Base-by-base conservation (phyloP, 2,888 invertebrate species). In the Macrosoma leucophasiata region DNA sequence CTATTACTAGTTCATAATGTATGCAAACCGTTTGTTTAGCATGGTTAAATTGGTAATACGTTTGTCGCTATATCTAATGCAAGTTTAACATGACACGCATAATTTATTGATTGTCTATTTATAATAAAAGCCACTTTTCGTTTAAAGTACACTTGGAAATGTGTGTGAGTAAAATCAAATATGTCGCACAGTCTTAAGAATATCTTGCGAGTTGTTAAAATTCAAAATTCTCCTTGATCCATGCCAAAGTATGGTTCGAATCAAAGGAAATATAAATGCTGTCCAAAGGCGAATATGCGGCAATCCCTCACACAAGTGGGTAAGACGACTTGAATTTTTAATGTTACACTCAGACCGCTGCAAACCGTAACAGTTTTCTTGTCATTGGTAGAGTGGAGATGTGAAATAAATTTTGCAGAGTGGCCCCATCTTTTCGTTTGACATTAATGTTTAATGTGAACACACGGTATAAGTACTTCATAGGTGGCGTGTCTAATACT, bases 311-410 rank as follows among this genome's bases (percentile, higher is more conserved):
- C 84, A 84, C 79, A 84, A 84, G 82, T 79, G 82, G 82, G 82
- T 82, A 82, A 81, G 81, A 74, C 64, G 77, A 68, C 59, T 51
- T 84, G 81, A 82, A 84, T 84, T 75, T 84, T 84, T 84, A 84
- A 84, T 84, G 78, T 71, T 77, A 84, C 84, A 84, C 84, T 84
- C 84, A 82, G 84, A 73, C 82, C 81, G 79, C 66, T 81, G 81
- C 82, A 81, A 78, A 78, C 82, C 84, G 84, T 82, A 84, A 84
- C 84, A 84, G 84, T 84, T 82, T 82, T 82, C 84, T 84, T 84
- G 84, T 84, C 84, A 82, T 84, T 82, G 77, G 75, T 65, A 60
- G 75, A 79, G 77, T 69, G 74, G 77, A 82, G 79, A 79, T 84
- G 84, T 76, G 82, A 78, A 65, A 84, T 84, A 84, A 82, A 84